Evolutionary conservation across 2,113 vertebrate genomes (phyloP).

Genomic region (Narcine bancroftii): DNA sequence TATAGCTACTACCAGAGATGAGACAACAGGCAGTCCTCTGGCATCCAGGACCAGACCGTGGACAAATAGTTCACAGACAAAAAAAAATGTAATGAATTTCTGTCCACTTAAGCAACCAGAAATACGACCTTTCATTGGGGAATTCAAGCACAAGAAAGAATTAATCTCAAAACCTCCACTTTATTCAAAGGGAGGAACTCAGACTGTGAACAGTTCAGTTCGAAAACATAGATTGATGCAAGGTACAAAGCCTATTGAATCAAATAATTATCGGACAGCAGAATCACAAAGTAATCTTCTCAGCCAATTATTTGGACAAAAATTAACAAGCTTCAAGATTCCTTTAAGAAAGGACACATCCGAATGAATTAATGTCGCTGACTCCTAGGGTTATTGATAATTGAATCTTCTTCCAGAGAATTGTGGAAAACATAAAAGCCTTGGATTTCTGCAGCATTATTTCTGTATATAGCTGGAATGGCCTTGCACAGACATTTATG

Average conservation of each 20-base stretch:
- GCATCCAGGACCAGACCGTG: constrained; percentile 56
- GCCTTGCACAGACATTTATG: constrained; percentile 77
- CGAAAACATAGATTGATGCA: constrained; percentile 59
- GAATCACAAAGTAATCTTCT: constrained; percentile 91
- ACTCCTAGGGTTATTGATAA: constrained; percentile 50
- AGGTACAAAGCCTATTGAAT: constrained; percentile 57
- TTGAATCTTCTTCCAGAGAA: constrained; percentile 55
- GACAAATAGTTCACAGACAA: constrained; percentile 54
- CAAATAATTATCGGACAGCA: constrained; percentile 72
- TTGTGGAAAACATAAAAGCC: constrained; percentile 50
- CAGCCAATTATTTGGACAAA: constrained; percentile 93
- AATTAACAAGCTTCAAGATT: constrained; percentile 97
- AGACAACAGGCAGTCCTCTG: constrained; percentile 64
- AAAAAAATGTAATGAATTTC: constrained; percentile 58
- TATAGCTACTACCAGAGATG: constrained; percentile 68
- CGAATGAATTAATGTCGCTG: constrained; percentile 67
- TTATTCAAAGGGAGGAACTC: constrained; percentile 62
- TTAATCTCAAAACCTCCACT: constrained; percentile 60
- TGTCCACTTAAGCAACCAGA: constrained; percentile 65
- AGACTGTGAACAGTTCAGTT: constrained; percentile 60
- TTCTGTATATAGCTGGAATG: constrained; percentile 63
- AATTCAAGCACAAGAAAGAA: constrained; percentile 67
- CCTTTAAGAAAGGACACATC: constrained; percentile 86
- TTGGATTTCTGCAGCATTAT: constrained; percentile 59
- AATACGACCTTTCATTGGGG: constrained; percentile 56